A percentile compares a stretch with the other conserved stretches of the same genome.
phyloP scores from a whole-genome alignment of 2,888 invertebrate species.

The Digitonthophagus gazella region DNA sequence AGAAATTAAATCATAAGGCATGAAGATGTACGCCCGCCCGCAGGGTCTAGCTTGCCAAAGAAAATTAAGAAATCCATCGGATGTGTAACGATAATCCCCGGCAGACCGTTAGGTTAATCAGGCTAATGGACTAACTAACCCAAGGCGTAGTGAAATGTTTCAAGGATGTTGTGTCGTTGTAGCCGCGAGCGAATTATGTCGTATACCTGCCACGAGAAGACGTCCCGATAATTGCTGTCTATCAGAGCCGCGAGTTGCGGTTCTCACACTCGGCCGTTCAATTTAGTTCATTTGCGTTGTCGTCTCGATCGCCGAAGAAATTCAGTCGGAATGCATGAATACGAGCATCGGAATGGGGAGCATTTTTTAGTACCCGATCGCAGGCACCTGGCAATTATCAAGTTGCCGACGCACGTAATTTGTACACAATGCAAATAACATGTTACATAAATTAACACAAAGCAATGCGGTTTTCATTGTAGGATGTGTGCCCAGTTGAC shows the following conservation, averaged over 20 bases:
- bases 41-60: neutral
- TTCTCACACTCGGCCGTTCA: neutral
- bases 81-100: neutral
- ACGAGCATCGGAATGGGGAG: neutral
- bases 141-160: neutral
- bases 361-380: neutral
- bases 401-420: slow-evolving; percentile 7
- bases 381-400: slow-evolving; percentile 13
- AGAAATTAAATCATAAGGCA: neutral
- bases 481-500: neutral
- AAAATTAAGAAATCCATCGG: neutral
- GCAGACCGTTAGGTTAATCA: neutral
- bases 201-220: neutral
- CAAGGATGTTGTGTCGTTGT: neutral
- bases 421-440: slow-evolving; percentile 13
- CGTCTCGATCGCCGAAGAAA: neutral
- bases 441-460: slow-evolving; percentile 9
- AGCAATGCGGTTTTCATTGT: slow-evolving; percentile 7
- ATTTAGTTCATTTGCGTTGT: neutral
- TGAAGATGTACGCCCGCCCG: neutral
- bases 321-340: neutral
- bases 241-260: neutral
- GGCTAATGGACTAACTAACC: neutral
- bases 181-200: neutral
- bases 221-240: neutral